A percentile compares a stretch with the other conserved stretches of the same genome.
These are phyloP conservation scores for Synergus laeviventris DNA, from an alignment of 2,888 invertebrate species.

Conservation along the genomic window DNA sequence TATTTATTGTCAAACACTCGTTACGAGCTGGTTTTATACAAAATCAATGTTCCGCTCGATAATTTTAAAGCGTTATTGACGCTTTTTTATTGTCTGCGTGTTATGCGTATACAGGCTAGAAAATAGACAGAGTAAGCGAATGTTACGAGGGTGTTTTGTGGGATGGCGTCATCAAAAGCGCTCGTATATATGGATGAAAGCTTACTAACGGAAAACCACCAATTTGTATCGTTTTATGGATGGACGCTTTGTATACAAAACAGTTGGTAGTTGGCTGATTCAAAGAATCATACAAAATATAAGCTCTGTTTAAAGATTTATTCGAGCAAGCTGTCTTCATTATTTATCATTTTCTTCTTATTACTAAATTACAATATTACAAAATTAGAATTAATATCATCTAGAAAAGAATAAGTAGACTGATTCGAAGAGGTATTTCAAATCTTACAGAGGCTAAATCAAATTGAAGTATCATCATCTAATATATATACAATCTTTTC, in stretches of 20 bases:
- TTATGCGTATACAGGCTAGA: constrained; percentile 58
- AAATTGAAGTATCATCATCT: too few relatives aligned
- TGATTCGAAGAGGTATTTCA: too few relatives aligned
- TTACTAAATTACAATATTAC: not conserved
- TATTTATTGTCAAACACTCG: constrained; percentile 27
- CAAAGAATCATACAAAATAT: constrained; percentile 64
- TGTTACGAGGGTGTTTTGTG: constrained; percentile 51
- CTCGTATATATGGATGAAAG: constrained; percentile 63
- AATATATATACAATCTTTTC: not conserved
- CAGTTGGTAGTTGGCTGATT: constrained; percentile 62
- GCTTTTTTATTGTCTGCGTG: constrained; percentile 35
- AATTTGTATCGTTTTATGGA: constrained; percentile 62
- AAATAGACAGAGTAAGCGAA: constrained; percentile 69
- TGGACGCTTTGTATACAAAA: constrained; percentile 62
- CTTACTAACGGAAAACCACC: constrained; percentile 64
- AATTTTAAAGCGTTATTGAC: not conserved
- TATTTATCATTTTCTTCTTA: constrained; percentile 17
- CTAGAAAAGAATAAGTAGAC: too few relatives aligned
- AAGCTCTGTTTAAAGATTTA: constrained; percentile 61
- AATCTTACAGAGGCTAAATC: too few relatives aligned
- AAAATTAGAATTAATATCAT: too few relatives aligned
- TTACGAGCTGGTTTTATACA: constrained; percentile 36
- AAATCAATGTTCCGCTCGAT: constrained; percentile 21
- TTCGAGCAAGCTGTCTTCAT: constrained; percentile 22
- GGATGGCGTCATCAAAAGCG: constrained; percentile 44